Conservation (phyloP, 2,797 vertebrate species). For the Poecilia wingei region DNA sequence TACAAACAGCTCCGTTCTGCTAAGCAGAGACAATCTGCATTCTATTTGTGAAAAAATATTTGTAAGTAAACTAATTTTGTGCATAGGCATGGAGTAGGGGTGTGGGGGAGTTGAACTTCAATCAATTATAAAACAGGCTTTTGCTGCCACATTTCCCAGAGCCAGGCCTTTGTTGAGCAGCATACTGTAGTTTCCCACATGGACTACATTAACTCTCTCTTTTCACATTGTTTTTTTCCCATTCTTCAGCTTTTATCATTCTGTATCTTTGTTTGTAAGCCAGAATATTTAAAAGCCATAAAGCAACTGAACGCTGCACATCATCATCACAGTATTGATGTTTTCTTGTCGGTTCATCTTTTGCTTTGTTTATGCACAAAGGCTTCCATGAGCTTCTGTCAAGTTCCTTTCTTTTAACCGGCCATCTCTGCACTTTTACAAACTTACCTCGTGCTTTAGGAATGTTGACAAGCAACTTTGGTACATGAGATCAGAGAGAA, state of each 20-base stretch:
- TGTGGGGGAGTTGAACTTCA: conserved; percentile 50
- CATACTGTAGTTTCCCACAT: conserved; percentile 58
- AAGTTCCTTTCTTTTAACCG: conserved; percentile 17
- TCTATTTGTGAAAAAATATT: conserved; percentile 70
- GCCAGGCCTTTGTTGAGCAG: conserved; percentile 66
- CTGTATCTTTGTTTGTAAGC: conserved; percentile 66
- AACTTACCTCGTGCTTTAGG: conserved; percentile 61
- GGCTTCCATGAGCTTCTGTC: conserved; percentile 28
- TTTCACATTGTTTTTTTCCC: conserved; percentile 56
- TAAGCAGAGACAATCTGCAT: conserved; percentile 51
- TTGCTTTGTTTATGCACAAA: conserved; percentile 30
- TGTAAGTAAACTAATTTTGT: conserved; percentile 66
- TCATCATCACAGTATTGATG: conserved; percentile 35
- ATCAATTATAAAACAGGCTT: conserved; percentile 63
- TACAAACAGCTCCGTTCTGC: conserved; percentile 47
- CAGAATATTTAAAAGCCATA: conserved; percentile 56
- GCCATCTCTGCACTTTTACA: conserved; percentile 31
- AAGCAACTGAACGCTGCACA: conserved; percentile 57
- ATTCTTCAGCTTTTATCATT: conserved; percentile 71
- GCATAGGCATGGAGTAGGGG: conserved; percentile 37
- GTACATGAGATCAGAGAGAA: conserved; percentile 51
- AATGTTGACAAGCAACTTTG: conserved; percentile 69
- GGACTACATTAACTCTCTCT: conserved; percentile 70
- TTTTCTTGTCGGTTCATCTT: conserved; percentile 35
- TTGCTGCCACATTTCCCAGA: conserved; percentile 56